These are phyloP conservation scores for Eubasilissa splendida DNA, from an alignment of 2,888 invertebrate species.

Conservation along the genomic window DNA sequence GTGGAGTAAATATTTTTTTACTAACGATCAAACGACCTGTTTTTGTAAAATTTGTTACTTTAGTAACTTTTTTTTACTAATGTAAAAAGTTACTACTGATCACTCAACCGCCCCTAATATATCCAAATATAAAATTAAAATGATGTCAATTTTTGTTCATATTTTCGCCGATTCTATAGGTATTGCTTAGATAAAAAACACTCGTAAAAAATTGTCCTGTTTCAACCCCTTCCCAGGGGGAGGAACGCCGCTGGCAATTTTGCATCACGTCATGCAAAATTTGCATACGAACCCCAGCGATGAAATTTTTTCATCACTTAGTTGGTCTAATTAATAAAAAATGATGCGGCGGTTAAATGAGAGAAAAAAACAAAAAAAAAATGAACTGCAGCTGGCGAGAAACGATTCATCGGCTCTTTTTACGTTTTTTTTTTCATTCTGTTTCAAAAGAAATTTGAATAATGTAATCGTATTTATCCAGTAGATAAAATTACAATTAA, in stretches of 20 bases:
- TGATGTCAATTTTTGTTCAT: background rate
- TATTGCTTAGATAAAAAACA: conserved; percentile 12
- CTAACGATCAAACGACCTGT: no score
- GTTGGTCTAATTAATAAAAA: conserved; percentile 57
- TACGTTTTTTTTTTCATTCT: background rate
- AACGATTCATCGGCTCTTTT: background rate
- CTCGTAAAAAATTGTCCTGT: background rate
- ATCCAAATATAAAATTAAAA: no score
- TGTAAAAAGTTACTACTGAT: no score
- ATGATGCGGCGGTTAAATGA: conserved; percentile 52
- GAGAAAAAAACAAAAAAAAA: conserved; percentile 53
- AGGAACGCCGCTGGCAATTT: conserved; percentile 37
- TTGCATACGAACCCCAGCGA: conserved; percentile 54
- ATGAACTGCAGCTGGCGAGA: conserved; percentile 49
- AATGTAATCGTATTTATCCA: conserved; percentile 34
- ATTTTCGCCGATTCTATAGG: background rate
- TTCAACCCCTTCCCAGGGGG: conserved; percentile 35
- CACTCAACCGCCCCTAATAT: no score
- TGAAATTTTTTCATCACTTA: conserved; percentile 53
- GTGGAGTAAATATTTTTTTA: no score
- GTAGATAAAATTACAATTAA: conserved; percentile 49
- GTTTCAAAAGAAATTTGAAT: conserved; percentile 24
- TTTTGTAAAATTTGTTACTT: no score
- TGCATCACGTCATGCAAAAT: conserved; percentile 45
- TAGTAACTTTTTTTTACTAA: no score